A percentile compares a stretch with the other conserved stretches of the same genome.
phyloP scores from a whole-genome alignment of 2,888 invertebrate genomes.

The Allophyes oxyacanthae region DNA sequence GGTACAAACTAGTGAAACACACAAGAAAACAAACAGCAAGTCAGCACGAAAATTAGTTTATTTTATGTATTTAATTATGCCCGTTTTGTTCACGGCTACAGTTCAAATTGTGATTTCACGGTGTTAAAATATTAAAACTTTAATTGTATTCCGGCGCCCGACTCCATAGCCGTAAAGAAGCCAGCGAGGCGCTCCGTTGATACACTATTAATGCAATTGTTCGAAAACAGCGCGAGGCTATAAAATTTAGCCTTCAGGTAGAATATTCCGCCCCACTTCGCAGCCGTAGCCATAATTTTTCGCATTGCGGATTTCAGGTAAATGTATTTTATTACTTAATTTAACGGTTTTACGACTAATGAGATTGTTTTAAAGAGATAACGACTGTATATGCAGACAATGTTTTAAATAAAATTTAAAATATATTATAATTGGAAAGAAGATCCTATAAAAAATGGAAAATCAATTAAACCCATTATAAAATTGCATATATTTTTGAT shows the following conservation, averaged over 20 bases:
- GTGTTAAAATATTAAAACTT: conserved; percentile 84
- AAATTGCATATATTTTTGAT: no score
- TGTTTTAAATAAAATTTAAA: not conserved
- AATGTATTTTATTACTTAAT: conserved; percentile 68
- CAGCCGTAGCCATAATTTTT: conserved; percentile 84
- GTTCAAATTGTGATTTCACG: conserved; percentile 73
- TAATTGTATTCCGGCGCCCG: conserved; percentile 80
- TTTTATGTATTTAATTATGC: conserved; percentile 69
- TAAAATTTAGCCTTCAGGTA: conserved; percentile 87
- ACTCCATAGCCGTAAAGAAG: conserved; percentile 82
- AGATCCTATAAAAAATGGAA: no score
- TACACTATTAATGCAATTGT: conserved; percentile 89
- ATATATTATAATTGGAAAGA: no score
- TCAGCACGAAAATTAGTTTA: conserved; percentile 55
- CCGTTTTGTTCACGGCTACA: conserved; percentile 59
- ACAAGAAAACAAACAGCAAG: conserved; percentile 26
- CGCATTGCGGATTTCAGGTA: conserved; percentile 85
- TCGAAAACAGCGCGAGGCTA: conserved; percentile 84
- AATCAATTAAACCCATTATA: no score
- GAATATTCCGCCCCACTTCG: conserved; percentile 81
- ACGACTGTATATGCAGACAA: conserved; percentile 17
- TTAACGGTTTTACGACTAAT: conserved; percentile 63
- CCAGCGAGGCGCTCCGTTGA: conserved; percentile 79
- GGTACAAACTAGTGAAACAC: conserved; percentile 21
- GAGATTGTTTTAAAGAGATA: conserved; percentile 57